Conservation (phyloP, 2,113 vertebrate genomes). For the Buteo buteo region DNA sequence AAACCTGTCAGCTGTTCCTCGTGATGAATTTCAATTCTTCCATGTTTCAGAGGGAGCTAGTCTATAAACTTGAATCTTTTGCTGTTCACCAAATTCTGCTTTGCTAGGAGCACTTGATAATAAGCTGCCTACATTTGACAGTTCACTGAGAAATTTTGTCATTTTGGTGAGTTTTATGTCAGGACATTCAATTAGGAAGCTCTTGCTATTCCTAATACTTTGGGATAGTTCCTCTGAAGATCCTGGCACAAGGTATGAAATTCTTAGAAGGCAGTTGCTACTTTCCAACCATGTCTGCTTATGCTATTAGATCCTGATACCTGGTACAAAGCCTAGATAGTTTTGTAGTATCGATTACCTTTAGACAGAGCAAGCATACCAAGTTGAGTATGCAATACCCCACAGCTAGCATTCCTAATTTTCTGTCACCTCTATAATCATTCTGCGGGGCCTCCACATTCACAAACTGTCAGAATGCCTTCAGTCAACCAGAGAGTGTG, state of each 20-base stretch:
- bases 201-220: not conserved
- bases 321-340: not conserved
- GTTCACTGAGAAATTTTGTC: not conserved
- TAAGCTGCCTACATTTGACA: not conserved
- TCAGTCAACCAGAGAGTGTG: not conserved
- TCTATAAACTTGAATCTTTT: not conserved
- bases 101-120: not conserved
- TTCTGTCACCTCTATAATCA: not conserved
- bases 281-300: not conserved
- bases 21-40: not conserved
- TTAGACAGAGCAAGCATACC: not conserved
- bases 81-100: not conserved
- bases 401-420: not conserved
- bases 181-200: not conserved
- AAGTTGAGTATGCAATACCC: not conserved
- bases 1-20: not conserved
- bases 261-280: not conserved
- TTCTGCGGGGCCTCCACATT: not conserved
- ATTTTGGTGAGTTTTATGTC: not conserved
- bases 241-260: not conserved
- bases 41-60: not conserved
- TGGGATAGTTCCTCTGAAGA: not conserved
- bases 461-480: not conserved
- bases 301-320: not conserved
- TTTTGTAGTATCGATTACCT: not conserved